These are phyloP conservation scores for Drosophila mercatorum DNA, from an alignment of 2,888 invertebrate genomes.

Conservation along the genomic window DNA sequence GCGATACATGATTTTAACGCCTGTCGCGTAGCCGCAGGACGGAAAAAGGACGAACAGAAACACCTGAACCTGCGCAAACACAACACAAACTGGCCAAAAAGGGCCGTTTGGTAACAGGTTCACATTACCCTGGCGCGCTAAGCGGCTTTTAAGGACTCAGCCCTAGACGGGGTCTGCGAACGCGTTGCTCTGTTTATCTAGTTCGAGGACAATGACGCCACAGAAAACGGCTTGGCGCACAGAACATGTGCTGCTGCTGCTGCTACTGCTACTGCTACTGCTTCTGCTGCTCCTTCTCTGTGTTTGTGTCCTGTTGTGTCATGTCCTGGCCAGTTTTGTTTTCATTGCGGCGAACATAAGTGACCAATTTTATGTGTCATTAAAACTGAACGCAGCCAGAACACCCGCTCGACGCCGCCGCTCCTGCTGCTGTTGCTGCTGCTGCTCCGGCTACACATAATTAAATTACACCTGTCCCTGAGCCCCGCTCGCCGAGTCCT, in stretches of 20 bases:
- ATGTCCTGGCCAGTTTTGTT: conserved; percentile 79
- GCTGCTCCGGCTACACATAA: conserved; percentile 55
- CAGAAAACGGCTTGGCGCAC: conserved; percentile 45
- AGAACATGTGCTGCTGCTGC: conserved; percentile 62
- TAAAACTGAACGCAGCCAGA: conserved; percentile 75
- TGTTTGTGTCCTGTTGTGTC: conserved; percentile 52
- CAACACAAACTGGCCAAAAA: conserved; percentile 17
- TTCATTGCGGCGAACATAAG: conserved; percentile 78
- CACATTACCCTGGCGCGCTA: conserved; percentile 65
- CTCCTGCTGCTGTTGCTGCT: conserved; percentile 11
- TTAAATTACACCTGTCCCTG: conserved; percentile 80
- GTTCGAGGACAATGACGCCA: conserved; percentile 72
- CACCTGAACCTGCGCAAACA: conserved; percentile 42
- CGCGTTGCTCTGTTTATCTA: conserved; percentile 66
- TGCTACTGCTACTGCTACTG: not conserved
- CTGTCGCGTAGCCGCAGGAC: conserved; percentile 64
- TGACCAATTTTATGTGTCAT: conserved; percentile 82
- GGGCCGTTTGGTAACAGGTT: conserved; percentile 62
- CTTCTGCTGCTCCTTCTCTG: not conserved
- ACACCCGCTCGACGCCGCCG: conserved; percentile 24
- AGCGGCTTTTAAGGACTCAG: conserved; percentile 77
- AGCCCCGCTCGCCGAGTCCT: conserved; percentile 12
- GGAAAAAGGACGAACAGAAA: conserved; percentile 27
- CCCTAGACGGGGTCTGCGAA: conserved; percentile 32
- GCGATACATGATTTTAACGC: conserved; percentile 80